These are phyloP conservation scores for Drosophila lacertosa DNA, from an alignment of 1,140 invertebrate species.

Conservation along the genomic window DNA sequence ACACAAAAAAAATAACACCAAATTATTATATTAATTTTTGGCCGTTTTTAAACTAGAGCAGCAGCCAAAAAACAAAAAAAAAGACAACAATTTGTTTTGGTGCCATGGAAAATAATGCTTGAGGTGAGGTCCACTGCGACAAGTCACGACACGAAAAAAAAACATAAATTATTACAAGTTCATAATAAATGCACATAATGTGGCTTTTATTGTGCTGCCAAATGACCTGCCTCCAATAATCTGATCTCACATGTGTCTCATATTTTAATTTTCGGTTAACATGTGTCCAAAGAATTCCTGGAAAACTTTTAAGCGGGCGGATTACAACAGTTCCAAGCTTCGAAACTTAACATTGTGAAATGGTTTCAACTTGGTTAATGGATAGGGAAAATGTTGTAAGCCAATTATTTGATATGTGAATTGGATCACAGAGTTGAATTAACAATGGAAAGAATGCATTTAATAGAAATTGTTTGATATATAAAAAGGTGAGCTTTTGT, in stretches of 20 bases:
- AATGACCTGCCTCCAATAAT: conserved; percentile 45
- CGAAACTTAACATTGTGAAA: conserved; percentile 3
- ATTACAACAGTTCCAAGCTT: conserved; percentile 25
- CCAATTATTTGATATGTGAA: neutral
- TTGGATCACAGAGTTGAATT: too few relatives aligned
- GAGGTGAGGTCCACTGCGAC: conserved; percentile 40
- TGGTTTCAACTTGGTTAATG: neutral
- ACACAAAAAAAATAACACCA: conserved; percentile 29
- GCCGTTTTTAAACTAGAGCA: conserved; percentile 51
- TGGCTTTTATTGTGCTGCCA: conserved; percentile 37
- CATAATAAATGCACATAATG: conserved; percentile 55
- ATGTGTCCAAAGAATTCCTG: conserved; percentile 23
- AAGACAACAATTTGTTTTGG: conserved; percentile 38
- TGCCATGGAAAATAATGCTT: conserved; percentile 38
- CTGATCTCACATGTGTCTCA: conserved; percentile 49
- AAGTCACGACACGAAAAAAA: conserved; percentile 12
- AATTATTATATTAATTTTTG: conserved; percentile 73
- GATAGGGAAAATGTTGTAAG: neutral
- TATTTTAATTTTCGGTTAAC: conserved; percentile 42
- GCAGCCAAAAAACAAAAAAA: conserved; percentile 39
- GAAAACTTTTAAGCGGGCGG: conserved; percentile 10
- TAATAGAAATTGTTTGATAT: too few relatives aligned
- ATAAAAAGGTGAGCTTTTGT: too few relatives aligned
- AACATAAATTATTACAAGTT: conserved; percentile 53
- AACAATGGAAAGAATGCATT: too few relatives aligned